Base-by-base conservation (phyloP, 2,888 invertebrate genomes). In the Melanostoma scalare region DNA sequence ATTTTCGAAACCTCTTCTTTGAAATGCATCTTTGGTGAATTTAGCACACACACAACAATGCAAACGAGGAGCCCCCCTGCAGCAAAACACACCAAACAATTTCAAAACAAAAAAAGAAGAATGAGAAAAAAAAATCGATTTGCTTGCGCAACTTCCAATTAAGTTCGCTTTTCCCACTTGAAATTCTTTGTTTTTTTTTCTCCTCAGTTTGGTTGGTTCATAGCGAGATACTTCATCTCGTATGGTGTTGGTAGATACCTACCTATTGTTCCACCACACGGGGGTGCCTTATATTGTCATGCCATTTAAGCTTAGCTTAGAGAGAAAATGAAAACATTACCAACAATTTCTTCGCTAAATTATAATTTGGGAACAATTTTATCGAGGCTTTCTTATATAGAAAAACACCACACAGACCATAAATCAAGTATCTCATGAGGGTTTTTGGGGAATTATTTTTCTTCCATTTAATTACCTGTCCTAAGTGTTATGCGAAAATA, bases 61-160 rank as follows among this genome's bases (percentile, higher is more conserved):
- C 81, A 58, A 68, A 55, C n/a, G 36, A 20, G 33, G n/a, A 50
- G 33, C 35, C 60, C 40, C 60, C 44, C 6, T 35, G 55, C 44
- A 67, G 68, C 55, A 69, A 68, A 33, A 53, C 53, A 53, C 55
- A 61, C 46, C 35, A 46, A 68, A 75, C 71, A 71, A 71, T 75
- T 52, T 58, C 30, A 48, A 63, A 35, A 56, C 55, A 40, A 53
- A 72, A 53, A 72, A 60, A 50, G 58, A 67, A 44, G 71, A 53
- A 46, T 55, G 46, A 44, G 52, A 38, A 61, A 60, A 35, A 48
- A 76, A 68, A 79, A 84, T 84, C 84, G 84, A 84, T 84, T 84
- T 79, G 84, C 79, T 75, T 84, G 84, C 84, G 84, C 84, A 84
- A 79, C 79, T 79, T 84, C 74, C 84, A 78, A 84, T 84, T 79